Evolutionary conservation across 2,113 vertebrate genomes (phyloP).

Genomic region (Stomatorhinus ivindoensis): DNA sequence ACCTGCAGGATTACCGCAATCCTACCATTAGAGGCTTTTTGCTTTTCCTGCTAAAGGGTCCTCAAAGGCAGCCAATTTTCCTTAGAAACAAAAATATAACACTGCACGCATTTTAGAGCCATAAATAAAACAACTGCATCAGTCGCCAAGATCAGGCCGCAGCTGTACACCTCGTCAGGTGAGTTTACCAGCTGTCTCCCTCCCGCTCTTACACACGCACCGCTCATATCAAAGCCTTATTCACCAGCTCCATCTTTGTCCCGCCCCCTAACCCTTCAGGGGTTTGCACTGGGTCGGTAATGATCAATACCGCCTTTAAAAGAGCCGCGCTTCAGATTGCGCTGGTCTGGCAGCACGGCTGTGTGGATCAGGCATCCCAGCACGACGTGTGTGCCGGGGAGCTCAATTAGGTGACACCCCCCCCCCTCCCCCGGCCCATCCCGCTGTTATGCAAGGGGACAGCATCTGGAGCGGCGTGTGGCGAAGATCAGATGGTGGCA

Average conservation of each 20-base stretch:
- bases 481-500: background rate
- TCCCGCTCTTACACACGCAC: slow-evolving; percentile 21
- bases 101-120: slow-evolving; percentile 5
- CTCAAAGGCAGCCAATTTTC: background rate
- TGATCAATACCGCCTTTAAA: slow-evolving; percentile 41
- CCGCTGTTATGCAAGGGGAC: background rate
- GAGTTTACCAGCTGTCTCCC: background rate
- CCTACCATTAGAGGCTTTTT: background rate
- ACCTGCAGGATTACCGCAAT: background rate
- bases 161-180: background rate
- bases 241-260: slow-evolving; percentile 44
- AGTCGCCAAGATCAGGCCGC: background rate
- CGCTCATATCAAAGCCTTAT: slow-evolving; percentile 45
- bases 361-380: background rate
- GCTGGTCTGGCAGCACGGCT: slow-evolving; percentile 38
- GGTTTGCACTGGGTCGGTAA: slow-evolving; percentile 46
- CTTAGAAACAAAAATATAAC: background rate
- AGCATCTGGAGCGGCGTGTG: too few species aligned
- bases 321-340: slow-evolving; percentile 49
- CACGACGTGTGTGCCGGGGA: background rate
- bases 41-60: background rate
- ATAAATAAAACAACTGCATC: background rate
- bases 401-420: background rate
- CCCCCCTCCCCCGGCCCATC: background rate
- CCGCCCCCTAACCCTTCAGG: slow-evolving; percentile 46